A percentile compares a stretch with the other conserved stretches of the same genome.
These are phyloP conservation scores for Acheta domesticus DNA, from an alignment of 2,888 invertebrate genomes.

Conservation along the genomic window DNA sequence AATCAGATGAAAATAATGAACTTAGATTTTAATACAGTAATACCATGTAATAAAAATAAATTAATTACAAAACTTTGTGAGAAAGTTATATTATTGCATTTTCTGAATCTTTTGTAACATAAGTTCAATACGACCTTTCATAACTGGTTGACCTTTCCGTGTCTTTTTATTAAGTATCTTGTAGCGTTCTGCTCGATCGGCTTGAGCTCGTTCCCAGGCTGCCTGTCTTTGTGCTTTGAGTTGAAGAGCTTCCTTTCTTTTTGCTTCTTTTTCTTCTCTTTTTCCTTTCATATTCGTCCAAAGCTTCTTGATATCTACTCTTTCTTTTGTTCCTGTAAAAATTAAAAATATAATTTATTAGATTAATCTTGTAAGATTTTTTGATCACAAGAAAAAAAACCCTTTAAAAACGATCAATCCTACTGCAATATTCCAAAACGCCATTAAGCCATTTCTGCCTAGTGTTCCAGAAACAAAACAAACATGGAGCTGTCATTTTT, in stretches of 20 bases:
- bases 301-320: slow-evolving; percentile 54
- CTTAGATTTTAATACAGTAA: too few relatives aligned
- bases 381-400: too few relatives aligned
- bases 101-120: slow-evolving; percentile 71
- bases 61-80: background rate
- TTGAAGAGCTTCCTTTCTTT: slow-evolving; percentile 51
- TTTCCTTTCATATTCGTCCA: slow-evolving; percentile 54
- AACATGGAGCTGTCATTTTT: too few relatives aligned
- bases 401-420: too few relatives aligned
- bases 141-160: slow-evolving; percentile 78
- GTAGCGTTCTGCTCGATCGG: slow-evolving; percentile 65
- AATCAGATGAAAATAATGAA: too few relatives aligned
- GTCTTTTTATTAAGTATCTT: slow-evolving; percentile 74
- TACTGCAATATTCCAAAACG: too few relatives aligned
- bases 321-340: slow-evolving; percentile 37
- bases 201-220: slow-evolving; percentile 64
- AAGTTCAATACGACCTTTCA: slow-evolving; percentile 76
- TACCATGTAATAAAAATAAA: too few relatives aligned
- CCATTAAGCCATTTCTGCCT: too few relatives aligned
- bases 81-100: background rate
- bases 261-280: slow-evolving; percentile 56
- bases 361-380: background rate
- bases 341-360: background rate
- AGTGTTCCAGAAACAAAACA: too few relatives aligned
- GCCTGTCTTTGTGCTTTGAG: slow-evolving; percentile 58